phyloP scores from a whole-genome alignment of 2,797 vertebrate species.

The Ataeniobius toweri region DNA sequence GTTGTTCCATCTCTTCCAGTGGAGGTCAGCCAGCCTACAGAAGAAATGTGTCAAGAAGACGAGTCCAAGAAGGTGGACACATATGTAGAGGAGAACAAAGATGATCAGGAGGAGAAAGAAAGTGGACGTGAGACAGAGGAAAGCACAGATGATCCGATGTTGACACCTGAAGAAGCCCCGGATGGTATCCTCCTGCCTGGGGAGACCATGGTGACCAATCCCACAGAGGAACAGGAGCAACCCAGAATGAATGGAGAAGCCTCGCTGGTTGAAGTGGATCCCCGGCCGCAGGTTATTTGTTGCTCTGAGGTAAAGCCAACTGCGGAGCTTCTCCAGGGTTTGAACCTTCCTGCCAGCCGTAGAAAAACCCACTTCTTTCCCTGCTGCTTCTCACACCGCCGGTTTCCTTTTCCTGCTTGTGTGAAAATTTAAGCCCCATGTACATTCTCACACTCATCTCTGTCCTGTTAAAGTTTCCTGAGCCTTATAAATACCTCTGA shows the following conservation, averaged over 20 bases:
- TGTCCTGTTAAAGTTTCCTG: slow-evolving; percentile 11
- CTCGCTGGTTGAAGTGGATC: slow-evolving; percentile 85
- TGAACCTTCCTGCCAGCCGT: slow-evolving; percentile 58
- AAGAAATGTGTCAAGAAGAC: slow-evolving; percentile 9
- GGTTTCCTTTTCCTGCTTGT: slow-evolving; percentile 75
- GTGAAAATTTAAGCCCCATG: slow-evolving; percentile 65
- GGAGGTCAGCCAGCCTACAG: slow-evolving; percentile 28
- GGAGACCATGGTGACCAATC: slow-evolving; percentile 54
- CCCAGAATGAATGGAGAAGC: slow-evolving; percentile 91
- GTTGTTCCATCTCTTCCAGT: slow-evolving; percentile 25
- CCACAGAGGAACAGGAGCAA: slow-evolving; percentile 78
- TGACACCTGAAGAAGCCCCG: slow-evolving; percentile 64
- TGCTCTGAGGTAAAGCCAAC: slow-evolving; percentile 95
- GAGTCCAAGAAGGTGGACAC: slow-evolving; percentile 26
- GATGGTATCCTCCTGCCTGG: slow-evolving; percentile 69
- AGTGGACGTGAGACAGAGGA: slow-evolving; percentile 61
- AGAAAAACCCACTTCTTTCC: slow-evolving; percentile 55
- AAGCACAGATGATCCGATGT: slow-evolving; percentile 58
- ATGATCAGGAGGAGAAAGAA: slow-evolving; percentile 32
- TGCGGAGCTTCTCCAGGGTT: slow-evolving; percentile 69
- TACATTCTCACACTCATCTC: slow-evolving; percentile 43
- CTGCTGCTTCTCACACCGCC: slow-evolving; percentile 72
- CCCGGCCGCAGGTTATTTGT: slow-evolving; percentile 94
- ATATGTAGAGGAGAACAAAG: slow-evolving; percentile 6
- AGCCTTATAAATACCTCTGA: background rate